Evolutionary conservation across 2,113 vertebrate genomes (phyloP).

Genomic region (Anoplopoma fimbria): DNA sequence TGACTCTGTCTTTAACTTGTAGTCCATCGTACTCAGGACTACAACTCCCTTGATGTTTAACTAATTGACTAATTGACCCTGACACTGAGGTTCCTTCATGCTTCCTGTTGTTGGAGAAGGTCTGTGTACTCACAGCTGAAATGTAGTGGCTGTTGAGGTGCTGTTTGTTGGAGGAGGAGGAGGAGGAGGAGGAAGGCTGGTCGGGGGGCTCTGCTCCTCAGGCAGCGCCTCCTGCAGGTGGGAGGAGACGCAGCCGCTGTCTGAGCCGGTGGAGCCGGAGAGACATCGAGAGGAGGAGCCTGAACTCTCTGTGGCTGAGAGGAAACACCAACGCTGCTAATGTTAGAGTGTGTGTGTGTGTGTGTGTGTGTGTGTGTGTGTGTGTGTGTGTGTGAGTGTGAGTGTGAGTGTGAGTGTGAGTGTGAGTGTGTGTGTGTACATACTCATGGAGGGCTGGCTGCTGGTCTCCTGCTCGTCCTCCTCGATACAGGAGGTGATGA

Average conservation of each 20-base stretch:
- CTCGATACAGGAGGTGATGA: conserved; percentile 85
- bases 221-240: conserved; percentile 87
- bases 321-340: neutral
- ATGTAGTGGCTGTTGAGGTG: conserved; percentile 84
- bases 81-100: too few relatives aligned
- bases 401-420: too few relatives aligned
- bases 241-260: conserved; percentile 91
- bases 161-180: conserved; percentile 74
- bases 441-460: conserved; percentile 96
- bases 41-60: too few relatives aligned
- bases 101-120: neutral
- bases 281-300: conserved; percentile 91
- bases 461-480: conserved; percentile 93
- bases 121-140: conserved; percentile 85
- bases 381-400: too few relatives aligned
- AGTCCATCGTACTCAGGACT: too few relatives aligned
- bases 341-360: too few relatives aligned
- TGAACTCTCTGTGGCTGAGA: conserved; percentile 93
- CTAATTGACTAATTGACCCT: too few relatives aligned
- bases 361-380: neutral
- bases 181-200: conserved; percentile 59
- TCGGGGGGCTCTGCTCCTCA: conserved; percentile 81
- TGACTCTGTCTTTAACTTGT: too few relatives aligned
- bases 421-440: conserved; percentile 29
- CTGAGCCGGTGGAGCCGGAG: conserved; percentile 92